These are phyloP conservation scores for Battus philenor DNA, from an alignment of 1,140 invertebrate genomes.

Conservation along the genomic window DNA sequence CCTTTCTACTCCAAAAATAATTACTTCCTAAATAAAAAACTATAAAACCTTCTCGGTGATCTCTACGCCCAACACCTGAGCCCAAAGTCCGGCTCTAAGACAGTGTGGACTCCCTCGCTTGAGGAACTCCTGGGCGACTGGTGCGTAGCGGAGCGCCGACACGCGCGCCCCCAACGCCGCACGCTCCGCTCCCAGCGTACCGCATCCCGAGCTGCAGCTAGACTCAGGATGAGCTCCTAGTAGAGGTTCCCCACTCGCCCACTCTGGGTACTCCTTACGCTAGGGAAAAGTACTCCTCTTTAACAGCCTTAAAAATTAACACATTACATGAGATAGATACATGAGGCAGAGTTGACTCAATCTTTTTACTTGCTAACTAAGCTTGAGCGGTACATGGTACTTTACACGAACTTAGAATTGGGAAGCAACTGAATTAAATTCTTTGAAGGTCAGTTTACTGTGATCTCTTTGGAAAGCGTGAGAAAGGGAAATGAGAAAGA, in stretches of 20 bases:
- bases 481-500: no score
- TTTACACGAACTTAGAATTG: no score
- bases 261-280: constrained; percentile 82
- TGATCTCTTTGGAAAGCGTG: no score
- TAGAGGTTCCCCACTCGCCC: constrained; percentile 81
- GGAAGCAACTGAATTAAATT: no score
- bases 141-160: constrained; percentile 81
- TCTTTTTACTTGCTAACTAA: neutral
- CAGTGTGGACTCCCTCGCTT: constrained; percentile 90
- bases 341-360: neutral
- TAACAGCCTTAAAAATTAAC: neutral
- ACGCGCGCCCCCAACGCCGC: constrained; percentile 82
- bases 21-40: no score
- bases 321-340: no score
- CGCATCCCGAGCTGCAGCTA: constrained; percentile 71
- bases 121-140: constrained; percentile 88
- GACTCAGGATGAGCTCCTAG: constrained; percentile 80
- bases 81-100: constrained; percentile 87
- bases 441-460: no score
- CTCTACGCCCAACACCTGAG: constrained; percentile 86
- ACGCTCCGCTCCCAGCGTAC: constrained; percentile 81
- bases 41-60: constrained; percentile 78
- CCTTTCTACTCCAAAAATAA: neutral
- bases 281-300: constrained; percentile 54
- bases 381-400: no score